Evolutionary conservation across 2,113 vertebrate species (phyloP).

Genomic region (Ceyx cyanopectus): DNA sequence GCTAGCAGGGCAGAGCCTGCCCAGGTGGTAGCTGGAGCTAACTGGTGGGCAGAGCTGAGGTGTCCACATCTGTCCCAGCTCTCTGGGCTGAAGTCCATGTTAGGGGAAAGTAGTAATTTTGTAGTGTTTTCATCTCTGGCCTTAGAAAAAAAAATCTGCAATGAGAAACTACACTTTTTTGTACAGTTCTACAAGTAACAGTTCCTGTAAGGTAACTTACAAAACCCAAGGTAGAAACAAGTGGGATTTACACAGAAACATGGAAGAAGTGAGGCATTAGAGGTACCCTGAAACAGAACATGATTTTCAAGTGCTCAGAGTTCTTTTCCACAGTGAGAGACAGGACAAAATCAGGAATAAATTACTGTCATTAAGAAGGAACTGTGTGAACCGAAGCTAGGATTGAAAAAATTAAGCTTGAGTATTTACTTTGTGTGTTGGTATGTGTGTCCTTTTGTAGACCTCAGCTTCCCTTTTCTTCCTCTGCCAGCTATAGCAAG

Average conservation of each 20-base stretch:
- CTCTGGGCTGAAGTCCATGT: background rate
- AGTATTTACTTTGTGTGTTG: background rate
- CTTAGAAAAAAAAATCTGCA: background rate
- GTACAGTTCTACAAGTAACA: background rate
- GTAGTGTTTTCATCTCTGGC: background rate
- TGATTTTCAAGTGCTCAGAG: background rate
- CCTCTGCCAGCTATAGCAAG: background rate
- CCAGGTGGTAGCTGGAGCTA: background rate
- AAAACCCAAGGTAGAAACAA: background rate
- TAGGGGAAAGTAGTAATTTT: background rate
- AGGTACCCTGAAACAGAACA: background rate
- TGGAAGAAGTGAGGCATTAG: background rate
- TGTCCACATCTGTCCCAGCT: accelerated
- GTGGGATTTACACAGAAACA: background rate
- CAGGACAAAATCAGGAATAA: background rate
- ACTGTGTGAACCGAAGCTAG: background rate
- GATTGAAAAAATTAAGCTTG: background rate
- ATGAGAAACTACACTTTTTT: background rate
- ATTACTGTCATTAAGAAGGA: background rate
- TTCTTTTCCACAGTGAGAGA: background rate
- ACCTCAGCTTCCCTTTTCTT: conserved; percentile 17
- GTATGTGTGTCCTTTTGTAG: background rate
- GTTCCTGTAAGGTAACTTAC: background rate
- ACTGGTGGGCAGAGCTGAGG: background rate
- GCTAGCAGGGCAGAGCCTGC: background rate